Conservation (phyloP, 2,888 invertebrate genomes). For the Trileptium ribeirensis region DNA sequence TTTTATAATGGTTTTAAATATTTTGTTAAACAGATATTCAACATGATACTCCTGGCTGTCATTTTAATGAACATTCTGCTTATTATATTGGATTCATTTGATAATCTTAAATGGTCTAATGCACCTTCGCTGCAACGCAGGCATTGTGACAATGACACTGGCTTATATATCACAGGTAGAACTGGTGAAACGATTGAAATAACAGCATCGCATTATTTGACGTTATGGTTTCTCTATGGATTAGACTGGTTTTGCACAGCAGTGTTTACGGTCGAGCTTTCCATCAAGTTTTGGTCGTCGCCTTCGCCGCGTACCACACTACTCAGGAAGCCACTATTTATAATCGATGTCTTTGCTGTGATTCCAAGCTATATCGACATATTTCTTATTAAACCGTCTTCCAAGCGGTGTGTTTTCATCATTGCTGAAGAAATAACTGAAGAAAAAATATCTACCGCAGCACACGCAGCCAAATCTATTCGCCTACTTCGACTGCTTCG, state of each 20-base stretch:
- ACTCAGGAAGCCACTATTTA: not conserved
- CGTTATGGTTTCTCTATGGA: not conserved
- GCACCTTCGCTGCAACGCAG: not conserved
- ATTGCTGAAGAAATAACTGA: no score
- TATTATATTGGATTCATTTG: not conserved
- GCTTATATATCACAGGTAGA: no score
- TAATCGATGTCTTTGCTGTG: not conserved
- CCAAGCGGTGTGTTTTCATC: not conserved
- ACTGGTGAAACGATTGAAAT: not conserved
- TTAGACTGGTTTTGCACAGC: not conserved
- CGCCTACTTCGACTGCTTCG: not conserved
- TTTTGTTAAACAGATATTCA: no score
- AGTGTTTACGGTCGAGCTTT: not conserved
- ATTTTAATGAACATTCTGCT: not conserved
- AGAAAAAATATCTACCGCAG: no score
- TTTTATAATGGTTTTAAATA: no score
- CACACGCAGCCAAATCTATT: not conserved
- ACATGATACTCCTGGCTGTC: no score
- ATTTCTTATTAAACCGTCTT: not conserved
- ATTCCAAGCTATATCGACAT: not conserved
- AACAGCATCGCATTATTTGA: no score
- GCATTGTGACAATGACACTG: not conserved
- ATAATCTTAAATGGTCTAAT: not conserved
- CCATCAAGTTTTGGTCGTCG: not conserved
- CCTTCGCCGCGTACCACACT: not conserved